Base-by-base conservation (phyloP, 2,113 vertebrate species). In the Upupa epops region DNA sequence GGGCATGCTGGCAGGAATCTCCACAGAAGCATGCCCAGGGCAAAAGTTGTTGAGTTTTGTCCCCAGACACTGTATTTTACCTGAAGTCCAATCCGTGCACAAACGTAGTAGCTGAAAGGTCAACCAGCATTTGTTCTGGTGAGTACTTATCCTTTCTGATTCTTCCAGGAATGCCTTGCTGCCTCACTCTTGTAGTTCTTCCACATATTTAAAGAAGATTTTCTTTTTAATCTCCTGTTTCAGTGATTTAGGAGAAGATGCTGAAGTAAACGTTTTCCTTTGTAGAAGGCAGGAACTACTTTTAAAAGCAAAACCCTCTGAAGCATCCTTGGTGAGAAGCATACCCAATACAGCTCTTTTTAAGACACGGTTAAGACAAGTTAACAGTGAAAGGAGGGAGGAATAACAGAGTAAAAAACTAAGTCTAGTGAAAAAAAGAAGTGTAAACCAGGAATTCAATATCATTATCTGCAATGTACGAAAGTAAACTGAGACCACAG, bases 101-200 rank as follows among this genome's bases (percentile, higher is more conserved):
- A 71, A 71, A 64, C 11, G 24, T 81, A 60, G 77, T 32, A 40
- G 48, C 8, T 49, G 61, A 52, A 84, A 86, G 48, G 5, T 48
- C 34, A 0, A 0, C 15, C 29, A 31, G 60, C 2, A 0, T 46
- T 82, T 72, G 22, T 32, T 72, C 36, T 55, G 28, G 24, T 60
- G 49, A 87, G 73, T 45, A 70, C n/a, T 73, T 83, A 73, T 13
- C 20, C 26, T 37, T 79, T 37, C 37, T 61, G 26, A 55, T 19
- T 79, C 25, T 32, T 42, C 68, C 54, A 32, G 34, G 63, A 85
- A 66, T 17, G 25, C 36, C 54, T 6, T 72, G 17, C 42, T 65
- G 31, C 42, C n/a, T 68, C 83, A 29, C n/a, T 86, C 8, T 55
- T 1, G 0, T 9, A 69, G 18, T 54, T 87, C 36, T 79, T 80